phyloP scores from a whole-genome alignment of 2,888 invertebrate genomes.

The Idaea biselata region DNA sequence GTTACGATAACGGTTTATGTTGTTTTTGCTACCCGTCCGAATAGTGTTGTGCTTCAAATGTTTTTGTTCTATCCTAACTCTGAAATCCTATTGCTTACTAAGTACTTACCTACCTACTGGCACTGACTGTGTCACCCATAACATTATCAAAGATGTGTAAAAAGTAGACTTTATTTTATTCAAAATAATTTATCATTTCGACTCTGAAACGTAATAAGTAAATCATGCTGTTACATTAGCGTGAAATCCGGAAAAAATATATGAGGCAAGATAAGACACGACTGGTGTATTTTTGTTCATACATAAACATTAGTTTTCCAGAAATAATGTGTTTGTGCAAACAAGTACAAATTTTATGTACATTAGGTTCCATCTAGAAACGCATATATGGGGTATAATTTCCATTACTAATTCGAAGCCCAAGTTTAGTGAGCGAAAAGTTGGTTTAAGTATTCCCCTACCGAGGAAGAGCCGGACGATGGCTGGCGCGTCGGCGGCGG shows the following conservation, averaged over 20 bases:
- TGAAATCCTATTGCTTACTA: not conserved
- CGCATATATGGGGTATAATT: conserved; percentile 43
- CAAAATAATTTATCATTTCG: not conserved
- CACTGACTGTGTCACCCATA: not conserved
- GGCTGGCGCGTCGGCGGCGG: conserved; percentile 31
- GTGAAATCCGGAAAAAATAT: conserved; percentile 23
- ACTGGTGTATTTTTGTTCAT: conserved; percentile 26
- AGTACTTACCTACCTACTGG: not conserved
- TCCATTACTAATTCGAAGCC: conserved; percentile 38
- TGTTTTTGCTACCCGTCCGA: conserved; percentile 13
- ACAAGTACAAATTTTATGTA: conserved; percentile 31
- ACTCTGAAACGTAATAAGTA: conserved; percentile 13
- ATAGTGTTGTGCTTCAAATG: conserved; percentile 14
- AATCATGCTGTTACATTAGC: conserved; percentile 20
- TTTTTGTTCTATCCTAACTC: conserved; percentile 11
- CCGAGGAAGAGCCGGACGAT: conserved; percentile 38
- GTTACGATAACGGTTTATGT: conserved; percentile 35
- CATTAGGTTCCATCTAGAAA: conserved; percentile 39
- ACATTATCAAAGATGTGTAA: not conserved
- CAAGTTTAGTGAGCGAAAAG: conserved; percentile 59
- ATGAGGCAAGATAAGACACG: conserved; percentile 21
- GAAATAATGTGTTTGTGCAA: conserved; percentile 24
- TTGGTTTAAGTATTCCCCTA: conserved; percentile 66
- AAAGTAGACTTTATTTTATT: conserved; percentile 9
- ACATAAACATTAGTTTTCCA: conserved; percentile 27